phyloP scores from a whole-genome alignment of 1,140 invertebrate genomes.

The Ruditapes philippinarum region DNA sequence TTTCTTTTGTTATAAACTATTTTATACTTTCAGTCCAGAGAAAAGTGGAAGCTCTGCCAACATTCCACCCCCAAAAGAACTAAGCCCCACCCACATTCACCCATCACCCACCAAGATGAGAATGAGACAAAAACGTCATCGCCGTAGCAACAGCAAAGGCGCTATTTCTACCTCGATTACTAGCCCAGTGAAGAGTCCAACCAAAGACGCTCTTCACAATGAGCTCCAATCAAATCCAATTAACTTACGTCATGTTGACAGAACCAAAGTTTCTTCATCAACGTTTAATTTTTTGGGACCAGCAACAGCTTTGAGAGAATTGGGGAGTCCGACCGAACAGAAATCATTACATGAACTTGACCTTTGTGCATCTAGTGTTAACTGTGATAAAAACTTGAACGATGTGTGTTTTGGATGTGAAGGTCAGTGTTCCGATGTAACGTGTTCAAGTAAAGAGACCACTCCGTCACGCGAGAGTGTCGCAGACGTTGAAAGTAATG shows the following conservation, averaged over 20 bases:
- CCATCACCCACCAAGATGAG: constrained; percentile 84
- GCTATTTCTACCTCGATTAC: constrained; percentile 76
- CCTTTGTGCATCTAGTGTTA: constrained; percentile 35
- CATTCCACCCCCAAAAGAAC: constrained; percentile 71
- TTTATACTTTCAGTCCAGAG: constrained; percentile 76
- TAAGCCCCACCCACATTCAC: constrained; percentile 81
- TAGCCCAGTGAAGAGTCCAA: constrained; percentile 78
- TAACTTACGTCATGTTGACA: constrained; percentile 65
- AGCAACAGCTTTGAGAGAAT: constrained; percentile 82
- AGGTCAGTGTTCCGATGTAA: constrained; percentile 82
- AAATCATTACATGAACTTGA: constrained; percentile 15
- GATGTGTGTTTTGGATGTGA: constrained; percentile 86
- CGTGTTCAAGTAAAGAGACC: constrained; percentile 80
- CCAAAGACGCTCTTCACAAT: constrained; percentile 72
- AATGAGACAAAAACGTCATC: constrained; percentile 81
- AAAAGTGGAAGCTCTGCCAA: constrained; percentile 73
- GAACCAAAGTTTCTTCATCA: constrained; percentile 69
- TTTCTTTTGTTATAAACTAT: too few species aligned
- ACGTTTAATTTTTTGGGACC: constrained; percentile 82
- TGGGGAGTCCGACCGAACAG: constrained; percentile 61
- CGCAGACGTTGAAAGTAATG: constrained; percentile 79
- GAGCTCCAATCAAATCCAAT: constrained; percentile 73
- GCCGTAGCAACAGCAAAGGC: constrained; percentile 84
- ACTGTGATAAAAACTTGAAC: constrained; percentile 80
- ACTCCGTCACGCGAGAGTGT: constrained; percentile 78